These are phyloP conservation scores for Bombus huntii DNA, from an alignment of 1,140 invertebrate genomes.

Conservation along the genomic window DNA sequence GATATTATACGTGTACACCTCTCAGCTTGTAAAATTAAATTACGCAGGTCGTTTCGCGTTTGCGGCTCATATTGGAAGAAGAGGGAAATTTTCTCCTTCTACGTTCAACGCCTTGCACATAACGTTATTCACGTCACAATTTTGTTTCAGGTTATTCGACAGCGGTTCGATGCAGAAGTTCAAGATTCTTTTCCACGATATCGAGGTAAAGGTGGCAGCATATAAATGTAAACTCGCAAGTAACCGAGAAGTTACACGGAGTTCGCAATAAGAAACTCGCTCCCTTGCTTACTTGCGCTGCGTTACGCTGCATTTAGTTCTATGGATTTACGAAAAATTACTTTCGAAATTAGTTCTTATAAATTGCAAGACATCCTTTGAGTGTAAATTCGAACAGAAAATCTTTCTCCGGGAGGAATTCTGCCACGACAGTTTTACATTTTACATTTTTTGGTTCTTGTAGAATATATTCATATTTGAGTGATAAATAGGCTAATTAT, in stretches of 20 bases:
- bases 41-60: slow-evolving; percentile 23
- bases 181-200: slow-evolving; percentile 26
- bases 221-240: slow-evolving; percentile 30
- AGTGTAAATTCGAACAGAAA: slow-evolving; percentile 14
- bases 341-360: not conserved
- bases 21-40: slow-evolving; percentile 53
- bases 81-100: slow-evolving; percentile 12
- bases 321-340: not conserved
- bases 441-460: not conserved
- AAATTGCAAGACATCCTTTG: too few species aligned
- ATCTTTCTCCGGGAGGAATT: not conserved
- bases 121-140: slow-evolving; percentile 37
- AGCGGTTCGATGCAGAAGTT: slow-evolving; percentile 16
- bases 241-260: slow-evolving; percentile 13
- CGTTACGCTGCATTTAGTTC: slow-evolving; percentile 34
- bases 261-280: not conserved
- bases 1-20: slow-evolving; percentile 39
- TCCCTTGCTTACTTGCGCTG: not conserved
- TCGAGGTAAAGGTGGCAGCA: not conserved
- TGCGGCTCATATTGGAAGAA: slow-evolving; percentile 16
- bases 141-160: slow-evolving; percentile 37
- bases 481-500: too few species aligned
- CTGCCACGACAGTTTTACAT: not conserved
- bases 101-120: not conserved
- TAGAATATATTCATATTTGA: too few species aligned